Base-by-base conservation (phyloP, 53 echinoderm and acorn worm genomes). In the Henricia sp. region DNA sequence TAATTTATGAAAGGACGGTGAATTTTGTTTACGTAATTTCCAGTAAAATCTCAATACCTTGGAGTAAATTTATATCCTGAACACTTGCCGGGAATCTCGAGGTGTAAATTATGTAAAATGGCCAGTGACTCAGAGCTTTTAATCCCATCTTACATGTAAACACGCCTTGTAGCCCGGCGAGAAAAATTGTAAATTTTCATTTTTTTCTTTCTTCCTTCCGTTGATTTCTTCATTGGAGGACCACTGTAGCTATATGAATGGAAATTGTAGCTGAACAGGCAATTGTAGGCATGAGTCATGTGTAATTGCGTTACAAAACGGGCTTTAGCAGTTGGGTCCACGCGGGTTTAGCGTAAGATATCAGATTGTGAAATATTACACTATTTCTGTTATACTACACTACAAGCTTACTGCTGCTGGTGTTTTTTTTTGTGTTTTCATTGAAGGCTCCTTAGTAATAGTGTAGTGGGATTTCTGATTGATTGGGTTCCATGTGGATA, bases 331-430 rank as follows among this genome's bases (percentile, higher is more conserved):
- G n/a, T 23, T 60, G 62, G 29, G 33, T 29, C 33, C 24, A 14
- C 29, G 10, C 30, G 20, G 58, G 62, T 37, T 48, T 26, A 44
- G 70, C 70, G 16, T 35, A 28, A 52, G n/a, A 53, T 72, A 52
- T 72, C 72, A 52, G 72, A 72, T 72, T 52, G 72, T 72, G 72
- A 72, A 52, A 72, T 52, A 72, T 72, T 52, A 72, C 44, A 72
- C 72, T 3, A 51, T 21, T 40, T 40, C 55, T 38, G n/a, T 19
- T n/a, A n/a, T n/a, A n/a, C n/a, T n/a, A n/a, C n/a, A n/a, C n/a
- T n/a, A n/a, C n/a, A n/a, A n/a, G n/a, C n/a, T n/a, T n/a, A n/a
- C n/a, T n/a, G n/a, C 67, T 39, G 13, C 19, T 29, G 38, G 39
- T 38, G 25, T 20, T 67, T 67, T 20, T 39, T 38, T 8, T 38